Base-by-base conservation (phyloP, 2,113 vertebrate genomes). In the Colossoma macropomum region DNA sequence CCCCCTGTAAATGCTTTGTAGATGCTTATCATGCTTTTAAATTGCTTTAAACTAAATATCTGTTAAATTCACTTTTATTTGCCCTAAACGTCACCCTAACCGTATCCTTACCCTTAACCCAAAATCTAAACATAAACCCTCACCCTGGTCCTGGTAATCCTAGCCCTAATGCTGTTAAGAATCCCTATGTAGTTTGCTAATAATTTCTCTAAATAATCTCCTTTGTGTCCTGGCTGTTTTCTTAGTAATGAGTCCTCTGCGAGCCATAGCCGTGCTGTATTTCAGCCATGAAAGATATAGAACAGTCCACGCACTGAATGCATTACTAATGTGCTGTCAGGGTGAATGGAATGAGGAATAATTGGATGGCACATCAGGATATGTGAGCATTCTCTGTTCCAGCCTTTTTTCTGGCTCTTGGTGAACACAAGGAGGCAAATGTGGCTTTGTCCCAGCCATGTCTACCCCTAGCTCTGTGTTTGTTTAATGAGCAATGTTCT, bases 401-500 rank as follows among this genome's bases (percentile, higher is more conserved):
- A 56, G 21, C 4, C 54, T 54, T 75, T 75, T 75, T 56, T 21
- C 17, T 56, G 15, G 15, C 45, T 34, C 13, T 2, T 25, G 10
- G 38, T 27, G 71, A 41, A 73, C 71, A 25, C 45, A 48, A 72
- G 12, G 45, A 52, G 28, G 45, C 45, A 52, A 50, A 52, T 30
- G 27, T 54, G 72, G 48, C 72, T 52, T 74, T 16, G 72, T 30
- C 9, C 12, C 10, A 27, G 59, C 59, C 25, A 62, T 62, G 59
- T 27, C 23, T 13, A 62, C 6, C 56, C 56, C 59, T 27, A 27
- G 59, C 4, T 25, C 23, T 62, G 59, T 4, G 59, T 27, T 27
- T 27, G 59, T 62, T 62, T 62, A 62, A 62, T 62, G 59, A 62
- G 59, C 59, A 62, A 62, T 27, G 41, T 25, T 54, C 72, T 74